Base-by-base conservation (phyloP, 1,140 invertebrate genomes). In the Drosophila kohkoa region DNA sequence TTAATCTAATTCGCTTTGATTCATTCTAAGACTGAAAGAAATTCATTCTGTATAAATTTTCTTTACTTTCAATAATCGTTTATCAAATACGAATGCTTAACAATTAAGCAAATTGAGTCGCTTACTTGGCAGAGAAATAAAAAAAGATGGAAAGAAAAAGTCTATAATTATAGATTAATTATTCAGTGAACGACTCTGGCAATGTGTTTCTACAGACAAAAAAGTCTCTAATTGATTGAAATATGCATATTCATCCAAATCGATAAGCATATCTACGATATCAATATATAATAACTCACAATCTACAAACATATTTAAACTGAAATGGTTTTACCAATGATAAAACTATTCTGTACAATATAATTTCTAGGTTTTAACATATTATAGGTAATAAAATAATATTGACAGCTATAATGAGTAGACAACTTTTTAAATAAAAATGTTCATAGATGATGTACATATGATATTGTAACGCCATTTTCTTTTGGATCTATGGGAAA, bases 81-180 rank as follows among this genome's bases (percentile, higher is more conserved):
- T 43, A 43, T 43, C 3, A 13, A 43, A 43, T 43, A 30, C 11
- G 20, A 52, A 13, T 30, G 5, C 20, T 52, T 30, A 28, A n/a
- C 49, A 52, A 52, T 52, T 52, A 52, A 25, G 10, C 5, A n/a
- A 25, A 1, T 51, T 25, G 10, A 4, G 10, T 20, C 20, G 15
- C 15, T 20, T 11, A 16, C 15, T 28, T 8, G 16, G 10, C 32
- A 49, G 20, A 49, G 16, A 25, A 25, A 11, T 15, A 49, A 52
- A 11, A 41, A 41, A 41, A 11, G n/a, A 13, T 15, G 16, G 3
- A 13, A 48, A 2, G 30, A 28, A 45, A 20, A 49, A 48, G 25
- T 35, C 25, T 16, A 62, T 46, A 48, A 57, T 41, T 32, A 35
- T 32, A n/a, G 11, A 35, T 51, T 38, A 28, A 63, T 13, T 57